Evolutionary conservation across 2,888 invertebrate species (phyloP).

Genomic region (Eumacrocentrus americanus): DNA sequence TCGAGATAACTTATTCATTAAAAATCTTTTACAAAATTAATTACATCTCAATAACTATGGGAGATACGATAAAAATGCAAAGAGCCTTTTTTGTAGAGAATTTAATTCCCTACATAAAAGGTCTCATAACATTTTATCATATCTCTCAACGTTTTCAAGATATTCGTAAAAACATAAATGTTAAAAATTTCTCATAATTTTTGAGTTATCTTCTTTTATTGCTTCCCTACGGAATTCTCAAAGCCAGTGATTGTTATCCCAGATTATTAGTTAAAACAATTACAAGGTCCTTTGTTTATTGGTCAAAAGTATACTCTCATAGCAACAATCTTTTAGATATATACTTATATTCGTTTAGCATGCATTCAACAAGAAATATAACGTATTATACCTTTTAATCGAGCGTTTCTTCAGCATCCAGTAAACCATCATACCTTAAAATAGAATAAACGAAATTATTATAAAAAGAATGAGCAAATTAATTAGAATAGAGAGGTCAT

Average conservation of each 20-base stretch:
- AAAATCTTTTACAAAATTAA: too few species aligned
- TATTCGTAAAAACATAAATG: too few species aligned
- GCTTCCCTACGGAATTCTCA: too few species aligned
- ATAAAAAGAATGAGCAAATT: background rate
- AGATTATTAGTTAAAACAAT: background rate
- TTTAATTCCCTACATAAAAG: too few species aligned
- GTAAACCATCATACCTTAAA: slow-evolving; percentile 45
- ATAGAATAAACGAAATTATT: background rate
- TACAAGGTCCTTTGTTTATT: background rate
- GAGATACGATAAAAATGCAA: too few species aligned
- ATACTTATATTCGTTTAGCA: background rate
- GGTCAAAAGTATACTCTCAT: background rate
- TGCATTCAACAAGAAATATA: slow-evolving; percentile 2
- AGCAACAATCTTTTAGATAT: background rate
- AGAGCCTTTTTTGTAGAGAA: too few species aligned
- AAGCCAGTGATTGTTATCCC: background rate
- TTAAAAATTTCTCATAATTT: too few species aligned
- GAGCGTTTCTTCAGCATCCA: slow-evolving; percentile 52
- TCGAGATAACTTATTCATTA: too few species aligned
- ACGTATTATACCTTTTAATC: slow-evolving; percentile 47
- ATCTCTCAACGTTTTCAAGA: too few species aligned
- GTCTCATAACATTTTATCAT: too few species aligned
- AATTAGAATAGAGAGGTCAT: background rate
- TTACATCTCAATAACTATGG: too few species aligned
- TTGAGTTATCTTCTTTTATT: too few species aligned